A percentile compares a stretch with the other conserved stretches of the same genome.
Conservation (phyloP, 2,797 vertebrate species). For the Sebastes steindachneri region DNA sequence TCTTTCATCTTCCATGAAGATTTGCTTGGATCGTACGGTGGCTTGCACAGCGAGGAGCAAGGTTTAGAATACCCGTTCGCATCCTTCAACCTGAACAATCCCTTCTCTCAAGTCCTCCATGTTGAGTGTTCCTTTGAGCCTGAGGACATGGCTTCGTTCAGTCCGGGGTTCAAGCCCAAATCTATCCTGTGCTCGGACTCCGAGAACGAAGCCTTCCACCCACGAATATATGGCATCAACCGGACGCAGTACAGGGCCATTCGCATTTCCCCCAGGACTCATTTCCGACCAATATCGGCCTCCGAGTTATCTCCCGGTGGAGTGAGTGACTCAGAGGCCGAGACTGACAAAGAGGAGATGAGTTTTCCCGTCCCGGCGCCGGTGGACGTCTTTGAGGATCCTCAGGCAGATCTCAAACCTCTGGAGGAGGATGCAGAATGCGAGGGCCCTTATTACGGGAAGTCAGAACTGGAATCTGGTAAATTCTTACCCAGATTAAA, state of each 20-base stretch:
- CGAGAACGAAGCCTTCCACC: conserved; percentile 91
- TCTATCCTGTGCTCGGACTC: conserved; percentile 98
- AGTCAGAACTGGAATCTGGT: conserved; percentile 98
- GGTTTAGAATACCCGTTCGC: conserved; percentile 95
- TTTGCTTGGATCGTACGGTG: conserved; percentile 94
- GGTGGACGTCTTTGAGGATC: conserved; percentile 92
- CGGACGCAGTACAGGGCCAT: conserved; percentile 98
- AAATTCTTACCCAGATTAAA: conserved; percentile 97
- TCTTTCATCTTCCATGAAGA: conserved; percentile 99
- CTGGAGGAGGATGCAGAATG: conserved; percentile 98
- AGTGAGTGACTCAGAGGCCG: conserved; percentile 95
- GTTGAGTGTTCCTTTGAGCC: conserved; percentile 99
- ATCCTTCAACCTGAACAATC: conserved; percentile 96
- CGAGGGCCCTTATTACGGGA: conserved; percentile 97
- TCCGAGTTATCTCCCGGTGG: conserved; percentile 96
- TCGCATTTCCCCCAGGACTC: conserved; percentile 97
- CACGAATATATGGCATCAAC: conserved; percentile 93
- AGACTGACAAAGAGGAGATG: conserved; percentile 96
- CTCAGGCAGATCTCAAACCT: conserved; percentile 97
- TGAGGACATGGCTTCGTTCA: conserved; percentile 95
- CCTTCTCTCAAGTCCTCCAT: conserved; percentile 98
- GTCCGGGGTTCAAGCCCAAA: conserved; percentile 97
- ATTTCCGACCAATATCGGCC: conserved; percentile 98
- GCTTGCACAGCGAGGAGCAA: conserved; percentile 92
- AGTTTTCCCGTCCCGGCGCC: conserved; percentile 86